A percentile compares a stretch with the other conserved stretches of the same genome.
Conservation (phyloP, 2,797 vertebrate genomes). For the Fratercula arctica region DNA sequence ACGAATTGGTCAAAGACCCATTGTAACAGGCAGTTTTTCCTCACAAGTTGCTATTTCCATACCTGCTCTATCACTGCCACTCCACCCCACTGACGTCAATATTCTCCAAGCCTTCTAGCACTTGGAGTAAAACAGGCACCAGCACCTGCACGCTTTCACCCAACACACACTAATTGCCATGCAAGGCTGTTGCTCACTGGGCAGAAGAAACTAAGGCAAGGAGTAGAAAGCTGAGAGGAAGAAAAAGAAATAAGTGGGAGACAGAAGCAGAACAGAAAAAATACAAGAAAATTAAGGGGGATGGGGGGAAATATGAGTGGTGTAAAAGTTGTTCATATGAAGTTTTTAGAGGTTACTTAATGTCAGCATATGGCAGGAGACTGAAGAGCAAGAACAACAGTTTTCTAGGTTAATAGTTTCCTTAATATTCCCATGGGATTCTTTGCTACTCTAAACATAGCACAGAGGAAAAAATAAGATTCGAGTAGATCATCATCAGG, state of each 20-base stretch:
- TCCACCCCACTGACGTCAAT: not conserved
- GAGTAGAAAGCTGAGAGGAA: not conserved
- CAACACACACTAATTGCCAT: not conserved
- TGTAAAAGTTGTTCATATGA: not conserved
- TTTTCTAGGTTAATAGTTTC: slow-evolving; percentile 68
- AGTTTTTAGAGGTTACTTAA: slow-evolving; percentile 18
- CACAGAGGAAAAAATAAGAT: slow-evolving; percentile 25
- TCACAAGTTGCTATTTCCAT: not conserved
- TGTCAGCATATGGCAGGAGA: not conserved
- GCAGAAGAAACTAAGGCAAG: not conserved
- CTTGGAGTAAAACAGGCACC: not conserved
- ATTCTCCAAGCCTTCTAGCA: not conserved
- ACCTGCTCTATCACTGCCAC: not conserved
- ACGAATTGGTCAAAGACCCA: not conserved
- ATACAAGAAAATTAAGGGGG: not conserved
- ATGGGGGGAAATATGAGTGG: not conserved
- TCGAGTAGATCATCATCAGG: not conserved
- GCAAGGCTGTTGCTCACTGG: too few species aligned
- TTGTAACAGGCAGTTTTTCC: not conserved
- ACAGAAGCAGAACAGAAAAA: not conserved
- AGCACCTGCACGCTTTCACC: not conserved
- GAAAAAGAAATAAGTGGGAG: not conserved
- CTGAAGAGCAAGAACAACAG: slow-evolving; percentile 35
- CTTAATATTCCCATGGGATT: slow-evolving; percentile 62
- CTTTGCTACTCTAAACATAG: slow-evolving; percentile 61